Base-by-base conservation (phyloP, 2,888 invertebrate genomes). In the Limnephilus rhombicus region DNA sequence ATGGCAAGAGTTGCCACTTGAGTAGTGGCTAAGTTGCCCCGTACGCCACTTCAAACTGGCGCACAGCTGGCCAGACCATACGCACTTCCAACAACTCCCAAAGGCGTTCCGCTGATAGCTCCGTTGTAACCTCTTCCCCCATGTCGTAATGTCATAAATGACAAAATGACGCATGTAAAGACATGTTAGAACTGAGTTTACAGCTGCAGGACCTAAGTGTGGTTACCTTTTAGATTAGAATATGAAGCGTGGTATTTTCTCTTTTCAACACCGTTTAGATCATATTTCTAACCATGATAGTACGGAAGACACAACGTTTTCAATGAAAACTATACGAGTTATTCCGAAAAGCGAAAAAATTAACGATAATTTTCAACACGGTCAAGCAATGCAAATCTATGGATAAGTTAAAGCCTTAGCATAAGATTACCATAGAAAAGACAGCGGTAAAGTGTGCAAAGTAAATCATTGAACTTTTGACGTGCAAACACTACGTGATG, bases 1-100 rank as follows among this genome's bases (percentile, higher is more conserved):
- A 89, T 41, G 88, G n/a, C 88, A 89, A 89, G 88, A 80, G 88
- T 80, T 80, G 88, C 88, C 88, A 89, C 88, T 89, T 89, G 88
- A 89, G 45, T 45, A 49, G 41, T 15, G 37, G 86, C 15, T 85
- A 45, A 34, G 85, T 37, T 41, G 37, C 83, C 7, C 83, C 37
- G 37, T 41, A 18, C 86, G 86, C 45, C 45, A 49, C 45, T 45
- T 24, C n/a, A 7, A 83, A 13, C 24, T 31, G 82, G 34, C 31
- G 82, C 82, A 34, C 37, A 83, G 83, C 86, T 29, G 37, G 15
- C 49, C 49, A 45, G 68, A 1, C 9, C 68, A 9, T 24, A 24
- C 68, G 68, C 68, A 68, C 68, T 68, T 68, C 68, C 2, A 53
- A 68, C 68, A n/a, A 9, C 68, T 68, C 68, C 68, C 24, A 68